A percentile compares a stretch with the other conserved stretches of the same genome.
Conservation (phyloP, 2,113 vertebrate genomes). For the Athene noctua region DNA sequence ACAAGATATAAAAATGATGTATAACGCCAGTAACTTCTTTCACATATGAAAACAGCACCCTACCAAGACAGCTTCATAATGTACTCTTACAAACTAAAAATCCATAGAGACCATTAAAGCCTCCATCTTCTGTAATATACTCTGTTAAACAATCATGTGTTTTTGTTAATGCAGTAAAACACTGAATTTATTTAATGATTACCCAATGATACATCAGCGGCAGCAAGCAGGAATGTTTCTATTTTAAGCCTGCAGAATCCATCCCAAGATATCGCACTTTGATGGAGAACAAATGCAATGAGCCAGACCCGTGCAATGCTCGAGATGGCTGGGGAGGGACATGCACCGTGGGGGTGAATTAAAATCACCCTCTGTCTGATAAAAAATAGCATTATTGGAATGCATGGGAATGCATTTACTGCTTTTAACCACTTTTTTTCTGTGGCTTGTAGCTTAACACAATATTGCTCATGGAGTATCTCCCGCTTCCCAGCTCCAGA, state of each 20-base stretch:
- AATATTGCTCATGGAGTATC: neutral
- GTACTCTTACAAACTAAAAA: constrained; percentile 69
- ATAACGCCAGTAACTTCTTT: constrained; percentile 73
- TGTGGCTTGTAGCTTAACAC: neutral
- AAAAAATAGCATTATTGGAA: neutral
- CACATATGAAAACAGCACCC: constrained; percentile 72
- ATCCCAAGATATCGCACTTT: constrained; percentile 6
- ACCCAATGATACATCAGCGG: constrained; percentile 43
- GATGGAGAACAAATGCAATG: neutral
- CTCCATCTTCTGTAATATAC: constrained; percentile 73
- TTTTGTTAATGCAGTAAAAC: constrained; percentile 74
- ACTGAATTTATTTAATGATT: constrained; percentile 72
- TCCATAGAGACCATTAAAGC: constrained; percentile 72
- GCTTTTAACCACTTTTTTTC: neutral
- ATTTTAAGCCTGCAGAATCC: constrained; percentile 57
- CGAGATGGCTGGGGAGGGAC: neutral
- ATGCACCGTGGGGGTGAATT: fast-evolving
- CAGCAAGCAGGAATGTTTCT: constrained; percentile 42
- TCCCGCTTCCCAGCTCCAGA: neutral
- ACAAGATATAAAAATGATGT: constrained; percentile 80
- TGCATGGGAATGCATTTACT: neutral
- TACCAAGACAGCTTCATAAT: constrained; percentile 70
- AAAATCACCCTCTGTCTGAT: neutral
- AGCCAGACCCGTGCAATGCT: neutral
- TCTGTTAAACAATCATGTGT: constrained; percentile 80